Evolutionary conservation across 2,888 invertebrate species (phyloP).

Genomic region (Chironomus tentans): DNA sequence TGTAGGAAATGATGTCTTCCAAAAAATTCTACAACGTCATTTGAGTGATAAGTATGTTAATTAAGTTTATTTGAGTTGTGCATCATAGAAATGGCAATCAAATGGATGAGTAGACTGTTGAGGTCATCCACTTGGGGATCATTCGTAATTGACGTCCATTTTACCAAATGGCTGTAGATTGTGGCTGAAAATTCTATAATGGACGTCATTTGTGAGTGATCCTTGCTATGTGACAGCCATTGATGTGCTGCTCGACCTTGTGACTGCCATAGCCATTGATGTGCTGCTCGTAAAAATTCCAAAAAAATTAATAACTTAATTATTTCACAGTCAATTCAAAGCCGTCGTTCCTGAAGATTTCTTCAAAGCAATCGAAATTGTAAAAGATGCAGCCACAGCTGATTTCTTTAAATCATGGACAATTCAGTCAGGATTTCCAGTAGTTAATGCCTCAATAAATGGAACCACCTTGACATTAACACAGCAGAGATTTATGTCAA

Average conservation of each 20-base stretch:
- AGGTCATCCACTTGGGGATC: too few species aligned
- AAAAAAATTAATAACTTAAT: not conserved
- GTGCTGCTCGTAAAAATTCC: too few species aligned
- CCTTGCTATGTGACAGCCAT: too few species aligned
- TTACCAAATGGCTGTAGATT: too few species aligned
- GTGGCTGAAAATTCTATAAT: too few species aligned
- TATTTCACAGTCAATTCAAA: not conserved
- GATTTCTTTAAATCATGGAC: conserved; percentile 64
- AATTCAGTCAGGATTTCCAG: conserved; percentile 64
- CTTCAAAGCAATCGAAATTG: not conserved
- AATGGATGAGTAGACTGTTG: too few species aligned
- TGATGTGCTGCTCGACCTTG: too few species aligned
- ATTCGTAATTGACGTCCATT: too few species aligned
- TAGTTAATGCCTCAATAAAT: conserved; percentile 48
- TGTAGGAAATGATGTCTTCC: conserved; percentile 47
- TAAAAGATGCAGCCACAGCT: conserved; percentile 31
- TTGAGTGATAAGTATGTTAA: conserved; percentile 45
- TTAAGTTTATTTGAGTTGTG: too few species aligned
- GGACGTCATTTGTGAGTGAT: too few species aligned
- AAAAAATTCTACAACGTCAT: conserved; percentile 48
- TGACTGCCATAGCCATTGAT: too few species aligned
- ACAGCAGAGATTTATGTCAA: conserved; percentile 9
- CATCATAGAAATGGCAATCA: too few species aligned
- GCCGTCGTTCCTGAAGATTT: conserved; percentile 1
- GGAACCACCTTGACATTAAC: not conserved